Percentiles rank a stretch among this genome's conserved stretches.
Conservation (phyloP, 2,113 vertebrate genomes). For the Hippocampus guttulatus region DNA sequence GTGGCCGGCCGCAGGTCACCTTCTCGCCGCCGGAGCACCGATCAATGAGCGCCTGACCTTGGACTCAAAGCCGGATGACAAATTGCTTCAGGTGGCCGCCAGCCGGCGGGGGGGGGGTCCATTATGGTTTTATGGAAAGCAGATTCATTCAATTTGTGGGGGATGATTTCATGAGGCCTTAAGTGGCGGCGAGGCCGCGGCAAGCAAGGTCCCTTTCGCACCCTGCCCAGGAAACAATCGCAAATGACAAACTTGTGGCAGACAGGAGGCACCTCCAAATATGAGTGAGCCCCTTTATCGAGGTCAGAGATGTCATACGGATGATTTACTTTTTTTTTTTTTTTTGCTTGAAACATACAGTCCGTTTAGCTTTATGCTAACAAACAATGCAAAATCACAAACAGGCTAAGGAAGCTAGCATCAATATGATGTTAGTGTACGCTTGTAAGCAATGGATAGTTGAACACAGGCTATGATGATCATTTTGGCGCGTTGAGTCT, state of each 20-base stretch:
- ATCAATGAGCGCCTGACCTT: conserved; percentile 68
- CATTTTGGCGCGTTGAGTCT: too few relatives aligned
- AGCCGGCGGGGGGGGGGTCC: conserved; percentile 50
- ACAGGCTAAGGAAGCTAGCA: too few relatives aligned
- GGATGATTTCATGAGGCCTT: conserved; percentile 66
- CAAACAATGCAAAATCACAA: too few relatives aligned
- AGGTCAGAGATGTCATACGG: too few relatives aligned
- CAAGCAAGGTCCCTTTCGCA: conserved; percentile 21
- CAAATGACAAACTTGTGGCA: too few relatives aligned
- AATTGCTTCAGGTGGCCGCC: conserved; percentile 58
- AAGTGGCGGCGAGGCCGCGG: conserved; percentile 45
- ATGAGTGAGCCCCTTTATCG: too few relatives aligned
- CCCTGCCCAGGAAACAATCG: too few relatives aligned
- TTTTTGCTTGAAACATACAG: background rate
- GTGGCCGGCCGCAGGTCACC: conserved; percentile 34
- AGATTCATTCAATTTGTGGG: conserved; percentile 66
- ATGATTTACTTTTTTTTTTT: background rate
- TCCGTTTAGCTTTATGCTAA: too few relatives aligned
- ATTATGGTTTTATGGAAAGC: conserved; percentile 72
- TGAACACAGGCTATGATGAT: too few relatives aligned
- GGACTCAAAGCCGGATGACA: conserved; percentile 55
- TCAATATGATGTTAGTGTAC: too few relatives aligned
- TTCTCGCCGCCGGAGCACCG: conserved; percentile 34
- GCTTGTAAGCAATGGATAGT: too few relatives aligned
- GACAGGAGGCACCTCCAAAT: too few relatives aligned